Conservation (phyloP, 2,113 vertebrate species). For the Passer montanus region DNA sequence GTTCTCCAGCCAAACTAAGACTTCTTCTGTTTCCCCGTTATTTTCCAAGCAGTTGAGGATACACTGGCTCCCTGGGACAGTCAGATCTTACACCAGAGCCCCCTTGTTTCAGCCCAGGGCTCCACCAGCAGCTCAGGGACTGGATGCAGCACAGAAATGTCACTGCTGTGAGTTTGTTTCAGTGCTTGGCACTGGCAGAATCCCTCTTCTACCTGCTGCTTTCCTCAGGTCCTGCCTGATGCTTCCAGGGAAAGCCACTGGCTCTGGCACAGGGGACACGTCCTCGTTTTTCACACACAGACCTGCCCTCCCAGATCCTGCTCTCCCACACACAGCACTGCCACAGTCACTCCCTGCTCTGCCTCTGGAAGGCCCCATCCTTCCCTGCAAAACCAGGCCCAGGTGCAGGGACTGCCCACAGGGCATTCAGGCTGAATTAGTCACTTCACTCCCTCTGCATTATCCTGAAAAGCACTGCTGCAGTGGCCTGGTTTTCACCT, state of each 20-base stretch:
- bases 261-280: neutral
- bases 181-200: neutral
- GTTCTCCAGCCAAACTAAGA: neutral
- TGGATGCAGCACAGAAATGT: neutral
- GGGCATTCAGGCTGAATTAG: neutral
- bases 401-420: neutral
- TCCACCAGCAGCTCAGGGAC: neutral
- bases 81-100: neutral
- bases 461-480: neutral
- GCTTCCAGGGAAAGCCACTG: neutral
- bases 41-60: neutral
- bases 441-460: neutral
- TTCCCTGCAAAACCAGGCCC: neutral
- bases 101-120: neutral
- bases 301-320: neutral
- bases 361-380: neutral
- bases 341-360: neutral
- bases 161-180: neutral
- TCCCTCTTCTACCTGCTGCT: neutral
- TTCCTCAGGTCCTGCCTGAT: neutral
- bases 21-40: neutral
- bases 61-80: neutral
- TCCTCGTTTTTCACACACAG: neutral
- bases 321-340: neutral
- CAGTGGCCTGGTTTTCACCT: slow-evolving; percentile 46